Evolutionary conservation across 2,113 vertebrate species (phyloP), one percentile per base, ranked within the genome.

Genomic region (Limnothrissa miodon): DNA sequence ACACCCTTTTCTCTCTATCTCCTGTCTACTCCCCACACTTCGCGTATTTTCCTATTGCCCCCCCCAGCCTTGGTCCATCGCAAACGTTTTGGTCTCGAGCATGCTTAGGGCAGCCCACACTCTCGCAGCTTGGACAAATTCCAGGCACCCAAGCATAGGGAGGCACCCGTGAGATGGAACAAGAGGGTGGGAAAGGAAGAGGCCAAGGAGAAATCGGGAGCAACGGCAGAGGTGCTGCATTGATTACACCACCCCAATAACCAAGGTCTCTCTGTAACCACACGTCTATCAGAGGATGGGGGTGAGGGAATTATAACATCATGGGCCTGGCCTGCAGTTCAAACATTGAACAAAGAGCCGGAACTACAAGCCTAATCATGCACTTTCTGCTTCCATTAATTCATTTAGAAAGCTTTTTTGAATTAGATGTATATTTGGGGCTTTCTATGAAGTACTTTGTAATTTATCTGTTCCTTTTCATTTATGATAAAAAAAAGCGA

Each of bases 61-160:
- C 48, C 56, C 23, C 2, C 8, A 25, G 29, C 44, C n/a, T 53
- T 17, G 25, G 4, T 0, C 25, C 1, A 79, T 81, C 33, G 1
- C n/a, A 83, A 51, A 21, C 23, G 82, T 66, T 80, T 81, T 53
- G 78, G 81, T 83, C 45, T 2, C 39, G 39, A 78, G 45, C 89
- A 83, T 81, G 80, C 79, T 87, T 84, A 85, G 70, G 79, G 44
- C 79, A 45, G 62, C 83, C 78, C 53, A 78, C 88, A 80, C 88
- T 89, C 86, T 89, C 42, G 86, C 79, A 87, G 33, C 45, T 87
- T 78, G 87, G 85, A 88, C 86, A 90, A 84, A 85, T 90, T 90
- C 86, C 82, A 89, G 86, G 85, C 82, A 85, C 51, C 51, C 66
- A 79, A 59, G 46, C 79, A 53, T 15, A 46, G 78, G 82, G 83